These are phyloP conservation scores for Xestoiulus laeticollis DNA, from an alignment of 2,888 invertebrate genomes.

Conservation along the genomic window DNA sequence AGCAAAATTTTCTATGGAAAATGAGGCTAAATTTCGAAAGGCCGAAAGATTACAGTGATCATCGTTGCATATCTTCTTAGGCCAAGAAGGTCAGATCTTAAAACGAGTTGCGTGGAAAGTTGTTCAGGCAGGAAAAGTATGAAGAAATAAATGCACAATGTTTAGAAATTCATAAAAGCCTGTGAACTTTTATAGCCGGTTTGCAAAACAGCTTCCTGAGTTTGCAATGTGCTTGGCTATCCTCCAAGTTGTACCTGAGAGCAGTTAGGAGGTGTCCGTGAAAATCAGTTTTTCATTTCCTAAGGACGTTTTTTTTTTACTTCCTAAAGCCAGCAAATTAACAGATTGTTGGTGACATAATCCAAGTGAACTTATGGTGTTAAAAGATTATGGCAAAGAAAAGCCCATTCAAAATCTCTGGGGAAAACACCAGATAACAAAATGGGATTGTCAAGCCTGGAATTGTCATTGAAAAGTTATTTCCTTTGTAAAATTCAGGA, in stretches of 20 bases:
- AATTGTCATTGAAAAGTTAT: no score
- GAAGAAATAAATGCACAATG: background rate
- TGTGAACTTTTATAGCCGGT: background rate
- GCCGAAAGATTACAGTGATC: slow-evolving; percentile 5
- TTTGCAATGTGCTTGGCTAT: background rate
- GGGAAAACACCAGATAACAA: no score
- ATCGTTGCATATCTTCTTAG: background rate
- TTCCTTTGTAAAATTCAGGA: no score
- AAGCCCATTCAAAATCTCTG: background rate
- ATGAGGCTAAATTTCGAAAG: background rate
- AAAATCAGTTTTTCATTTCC: background rate
- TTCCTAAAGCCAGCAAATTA: background rate
- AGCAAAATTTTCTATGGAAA: background rate
- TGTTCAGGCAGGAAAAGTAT: background rate
- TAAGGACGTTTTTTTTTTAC: background rate
- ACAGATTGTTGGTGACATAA: background rate
- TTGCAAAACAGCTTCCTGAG: background rate
- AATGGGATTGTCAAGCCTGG: no score
- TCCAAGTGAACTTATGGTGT: background rate
- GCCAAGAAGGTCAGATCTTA: background rate
- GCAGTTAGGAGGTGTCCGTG: background rate
- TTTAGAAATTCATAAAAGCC: background rate
- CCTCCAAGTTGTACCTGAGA: background rate
- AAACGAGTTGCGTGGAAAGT: background rate
- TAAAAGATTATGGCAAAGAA: background rate